A percentile compares a stretch with the other conserved stretches of the same genome.
These are phyloP conservation scores for Aricia artaxerxes DNA, from an alignment of 2,888 invertebrate species.

Conservation along the genomic window DNA sequence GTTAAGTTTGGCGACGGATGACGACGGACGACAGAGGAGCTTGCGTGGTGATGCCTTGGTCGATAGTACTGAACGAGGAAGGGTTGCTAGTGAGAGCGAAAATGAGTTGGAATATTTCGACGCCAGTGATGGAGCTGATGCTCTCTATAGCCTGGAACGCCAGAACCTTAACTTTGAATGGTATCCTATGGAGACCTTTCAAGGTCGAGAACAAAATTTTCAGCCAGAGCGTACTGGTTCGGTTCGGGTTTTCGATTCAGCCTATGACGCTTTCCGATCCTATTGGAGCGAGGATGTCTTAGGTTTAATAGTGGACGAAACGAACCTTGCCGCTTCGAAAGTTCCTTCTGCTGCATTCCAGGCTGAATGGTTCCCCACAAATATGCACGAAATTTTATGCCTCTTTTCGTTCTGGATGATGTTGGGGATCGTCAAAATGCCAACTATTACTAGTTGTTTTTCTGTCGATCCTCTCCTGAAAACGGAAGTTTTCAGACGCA, in stretches of 20 bases:
- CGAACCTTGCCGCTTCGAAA: too few relatives aligned
- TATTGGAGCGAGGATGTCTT: too few relatives aligned
- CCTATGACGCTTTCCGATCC: slow-evolving; percentile 15
- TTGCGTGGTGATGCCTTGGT: too few relatives aligned
- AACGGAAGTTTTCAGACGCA: slow-evolving; percentile 31
- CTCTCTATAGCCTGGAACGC: not conserved
- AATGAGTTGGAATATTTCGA: too few relatives aligned
- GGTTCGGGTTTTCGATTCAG: not conserved
- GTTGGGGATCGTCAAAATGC: slow-evolving; percentile 29
- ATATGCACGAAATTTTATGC: slow-evolving; percentile 34
- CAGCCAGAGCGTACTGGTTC: not conserved
- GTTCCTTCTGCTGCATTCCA: not conserved
- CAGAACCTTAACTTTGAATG: slow-evolving; percentile 1
- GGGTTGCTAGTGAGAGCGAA: too few relatives aligned
- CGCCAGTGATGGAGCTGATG: not conserved
- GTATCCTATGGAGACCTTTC: too few relatives aligned
- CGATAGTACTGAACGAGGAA: too few relatives aligned
- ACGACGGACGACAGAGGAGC: too few relatives aligned
- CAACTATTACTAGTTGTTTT: slow-evolving; percentile 36
- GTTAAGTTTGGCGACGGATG: too few relatives aligned
- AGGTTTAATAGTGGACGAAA: too few relatives aligned
- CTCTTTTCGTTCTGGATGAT: not conserved
- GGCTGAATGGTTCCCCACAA: slow-evolving; percentile 21
- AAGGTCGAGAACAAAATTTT: not conserved
- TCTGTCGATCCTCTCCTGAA: slow-evolving; percentile 30